A percentile compares a stretch with the other conserved stretches of the same genome.
These are phyloP conservation scores for Speoplatyrhinus poulsoni DNA, from an alignment of 2,113 vertebrate genomes.

Conservation along the genomic window DNA sequence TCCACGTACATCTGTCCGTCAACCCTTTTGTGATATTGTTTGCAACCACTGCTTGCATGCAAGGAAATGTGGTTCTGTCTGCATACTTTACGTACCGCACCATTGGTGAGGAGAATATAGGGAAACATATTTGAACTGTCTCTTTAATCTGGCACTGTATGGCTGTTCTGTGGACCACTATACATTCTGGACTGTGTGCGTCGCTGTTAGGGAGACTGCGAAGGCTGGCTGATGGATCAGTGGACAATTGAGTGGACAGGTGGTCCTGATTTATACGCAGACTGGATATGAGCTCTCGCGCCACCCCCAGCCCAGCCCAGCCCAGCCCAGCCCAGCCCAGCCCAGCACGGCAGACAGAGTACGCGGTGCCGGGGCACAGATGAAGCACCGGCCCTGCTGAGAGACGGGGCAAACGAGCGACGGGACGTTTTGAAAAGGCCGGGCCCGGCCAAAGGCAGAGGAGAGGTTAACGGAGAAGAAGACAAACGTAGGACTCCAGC, in stretches of 20 bases:
- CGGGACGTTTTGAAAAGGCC: conserved; percentile 56
- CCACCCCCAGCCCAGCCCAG: conserved; percentile 55
- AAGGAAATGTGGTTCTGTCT: too few relatives aligned
- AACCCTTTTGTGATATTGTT: too few relatives aligned
- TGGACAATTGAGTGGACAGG: conserved; percentile 99
- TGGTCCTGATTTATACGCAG: conserved; percentile 97
- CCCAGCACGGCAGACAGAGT: conserved; percentile 76
- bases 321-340: conserved; percentile 54
- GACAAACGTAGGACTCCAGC: conserved; percentile 50
- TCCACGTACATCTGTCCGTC: too few relatives aligned
- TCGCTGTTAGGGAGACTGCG: conserved; percentile 42
- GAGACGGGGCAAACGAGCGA: conserved; percentile 21
- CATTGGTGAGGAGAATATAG: too few relatives aligned
- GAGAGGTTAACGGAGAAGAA: conserved; percentile 43
- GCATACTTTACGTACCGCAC: too few relatives aligned
- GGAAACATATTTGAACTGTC: not conserved
- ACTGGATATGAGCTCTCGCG: conserved; percentile 87
- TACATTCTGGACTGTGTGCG: conserved; percentile 10
- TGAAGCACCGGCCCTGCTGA: not conserved
- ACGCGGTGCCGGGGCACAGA: conserved; percentile 59
- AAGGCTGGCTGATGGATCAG: conserved; percentile 94
- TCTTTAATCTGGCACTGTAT: conserved; percentile 6
- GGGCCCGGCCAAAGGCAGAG: not conserved
- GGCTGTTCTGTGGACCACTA: not conserved
- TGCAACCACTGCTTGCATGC: too few relatives aligned